Evolutionary conservation across 2,888 invertebrate genomes (phyloP).

Genomic region (Smittia aterrima): DNA sequence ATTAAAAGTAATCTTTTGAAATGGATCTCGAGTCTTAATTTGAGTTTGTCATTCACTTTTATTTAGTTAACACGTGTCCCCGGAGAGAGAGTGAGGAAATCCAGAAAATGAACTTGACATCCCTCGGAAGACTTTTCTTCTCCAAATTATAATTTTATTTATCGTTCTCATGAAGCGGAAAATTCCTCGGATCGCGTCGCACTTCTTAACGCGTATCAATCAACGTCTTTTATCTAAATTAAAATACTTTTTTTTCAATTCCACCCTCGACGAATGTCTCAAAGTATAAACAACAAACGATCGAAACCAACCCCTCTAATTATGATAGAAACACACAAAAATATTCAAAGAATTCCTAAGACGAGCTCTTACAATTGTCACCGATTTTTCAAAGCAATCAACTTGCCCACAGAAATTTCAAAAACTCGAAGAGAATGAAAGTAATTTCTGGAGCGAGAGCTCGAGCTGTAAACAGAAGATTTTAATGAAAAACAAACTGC

Average conservation of each 20-base stretch:
- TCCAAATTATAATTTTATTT: slow-evolving; percentile 8
- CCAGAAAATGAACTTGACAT: slow-evolving; percentile 5
- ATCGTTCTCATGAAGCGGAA: background rate
- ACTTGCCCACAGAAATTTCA: background rate
- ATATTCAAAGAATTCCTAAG: background rate
- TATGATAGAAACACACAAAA: background rate
- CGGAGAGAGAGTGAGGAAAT: background rate
- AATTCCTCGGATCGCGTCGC: background rate
- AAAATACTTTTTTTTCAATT: slow-evolving; percentile 33
- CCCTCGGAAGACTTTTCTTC: background rate
- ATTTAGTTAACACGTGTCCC: slow-evolving; percentile 8
- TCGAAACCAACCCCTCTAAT: background rate
- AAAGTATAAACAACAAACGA: background rate
- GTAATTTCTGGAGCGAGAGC: background rate
- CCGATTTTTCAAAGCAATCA: slow-evolving; percentile 11
- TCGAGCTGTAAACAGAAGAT: background rate
- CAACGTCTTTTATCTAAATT: slow-evolving; percentile 38
- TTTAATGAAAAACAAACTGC: slow-evolving; percentile 22
- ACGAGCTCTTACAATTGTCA: slow-evolving; percentile 4
- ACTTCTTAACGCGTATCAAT: slow-evolving; percentile 30
- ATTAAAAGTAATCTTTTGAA: slow-evolving; percentile 8
- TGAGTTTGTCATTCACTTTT: slow-evolving; percentile 4
- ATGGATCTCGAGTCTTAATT: background rate
- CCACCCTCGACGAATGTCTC: background rate
- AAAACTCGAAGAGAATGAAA: background rate